Conservation (phyloP, 1,140 invertebrate genomes). For the Hylaeus volcanicus region DNA sequence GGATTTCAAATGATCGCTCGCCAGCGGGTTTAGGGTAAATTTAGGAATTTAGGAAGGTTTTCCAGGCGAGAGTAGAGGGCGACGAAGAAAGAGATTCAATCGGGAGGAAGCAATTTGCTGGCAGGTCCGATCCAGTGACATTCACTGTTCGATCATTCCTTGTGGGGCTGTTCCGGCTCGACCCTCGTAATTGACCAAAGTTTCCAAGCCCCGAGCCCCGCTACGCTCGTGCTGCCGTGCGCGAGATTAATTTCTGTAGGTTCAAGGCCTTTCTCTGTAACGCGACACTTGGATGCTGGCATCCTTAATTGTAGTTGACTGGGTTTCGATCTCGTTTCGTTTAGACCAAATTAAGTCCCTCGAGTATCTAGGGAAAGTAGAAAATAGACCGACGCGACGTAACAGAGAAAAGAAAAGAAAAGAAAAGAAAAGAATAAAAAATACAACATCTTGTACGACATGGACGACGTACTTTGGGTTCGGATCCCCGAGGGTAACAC, state of each 20-base stretch:
- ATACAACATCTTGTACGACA: not conserved
- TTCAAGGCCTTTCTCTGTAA: slow-evolving; percentile 44
- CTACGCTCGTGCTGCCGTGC: slow-evolving; percentile 1
- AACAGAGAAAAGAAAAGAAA: no score
- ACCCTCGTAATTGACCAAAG: slow-evolving; percentile 65
- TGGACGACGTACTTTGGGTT: slow-evolving; percentile 1
- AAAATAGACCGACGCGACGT: no score
- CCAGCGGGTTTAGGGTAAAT: not conserved
- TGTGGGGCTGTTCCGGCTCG: slow-evolving; percentile 30
- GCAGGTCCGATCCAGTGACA: slow-evolving; percentile 54
- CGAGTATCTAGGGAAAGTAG: no score
- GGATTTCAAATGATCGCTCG: not conserved
- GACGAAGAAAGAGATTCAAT: slow-evolving; percentile 58
- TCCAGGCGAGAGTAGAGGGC: not conserved
- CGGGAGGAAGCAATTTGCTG: slow-evolving; percentile 64
- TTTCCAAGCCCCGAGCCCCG: slow-evolving; percentile 33
- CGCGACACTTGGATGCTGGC: slow-evolving; percentile 30
- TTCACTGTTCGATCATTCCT: slow-evolving; percentile 58
- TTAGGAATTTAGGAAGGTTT: slow-evolving; percentile 1
- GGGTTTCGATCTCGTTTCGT: not conserved
- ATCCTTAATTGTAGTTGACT: slow-evolving; percentile 52
- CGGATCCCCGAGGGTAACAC: slow-evolving; percentile 40
- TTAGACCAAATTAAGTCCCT: not conserved
- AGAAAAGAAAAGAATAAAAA: not conserved
- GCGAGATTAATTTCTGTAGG: slow-evolving; percentile 55